These are phyloP conservation scores for Hafferia zeledoni DNA, from an alignment of 2,797 vertebrate genomes.

Conservation along the genomic window DNA sequence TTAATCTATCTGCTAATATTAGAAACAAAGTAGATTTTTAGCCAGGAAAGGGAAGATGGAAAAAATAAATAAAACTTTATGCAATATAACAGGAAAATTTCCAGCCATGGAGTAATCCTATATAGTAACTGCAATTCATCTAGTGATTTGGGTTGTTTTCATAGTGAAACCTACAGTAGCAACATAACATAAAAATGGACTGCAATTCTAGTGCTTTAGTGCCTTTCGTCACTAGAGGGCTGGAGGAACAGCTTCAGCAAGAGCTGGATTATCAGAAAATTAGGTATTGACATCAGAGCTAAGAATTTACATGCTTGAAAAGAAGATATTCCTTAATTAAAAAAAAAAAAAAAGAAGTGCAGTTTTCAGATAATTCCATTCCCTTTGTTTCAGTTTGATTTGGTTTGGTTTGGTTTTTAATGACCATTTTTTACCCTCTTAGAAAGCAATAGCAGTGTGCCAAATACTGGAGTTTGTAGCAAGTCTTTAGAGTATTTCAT, in stretches of 20 bases:
- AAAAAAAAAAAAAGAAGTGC: neutral
- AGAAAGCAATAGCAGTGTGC: neutral
- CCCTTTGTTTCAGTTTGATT: neutral
- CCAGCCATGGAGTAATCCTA: neutral
- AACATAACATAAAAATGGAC: rapidly evolving
- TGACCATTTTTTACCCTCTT: rapidly evolving
- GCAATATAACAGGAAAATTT: neutral
- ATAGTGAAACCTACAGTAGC: rapidly evolving
- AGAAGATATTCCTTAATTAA: neutral
- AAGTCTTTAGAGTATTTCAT: neutral
- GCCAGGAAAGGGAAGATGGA: neutral
- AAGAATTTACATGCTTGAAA: neutral
- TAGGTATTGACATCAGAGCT: neutral
- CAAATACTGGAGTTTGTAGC: neutral
- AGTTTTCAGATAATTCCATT: neutral
- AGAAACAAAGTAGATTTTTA: neutral
- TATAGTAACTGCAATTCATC: neutral
- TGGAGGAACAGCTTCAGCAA: neutral
- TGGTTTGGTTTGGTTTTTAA: neutral
- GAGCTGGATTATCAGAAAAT: neutral
- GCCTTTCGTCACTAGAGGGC: neutral
- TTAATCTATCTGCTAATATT: neutral
- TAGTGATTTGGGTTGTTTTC: neutral
- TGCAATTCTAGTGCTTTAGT: neutral
- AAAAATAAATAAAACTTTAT: neutral